Evolutionary conservation across 2,797 vertebrate genomes (phyloP), one percentile per base, ranked within the genome.

Genomic region (Anguilla obscura): DNA sequence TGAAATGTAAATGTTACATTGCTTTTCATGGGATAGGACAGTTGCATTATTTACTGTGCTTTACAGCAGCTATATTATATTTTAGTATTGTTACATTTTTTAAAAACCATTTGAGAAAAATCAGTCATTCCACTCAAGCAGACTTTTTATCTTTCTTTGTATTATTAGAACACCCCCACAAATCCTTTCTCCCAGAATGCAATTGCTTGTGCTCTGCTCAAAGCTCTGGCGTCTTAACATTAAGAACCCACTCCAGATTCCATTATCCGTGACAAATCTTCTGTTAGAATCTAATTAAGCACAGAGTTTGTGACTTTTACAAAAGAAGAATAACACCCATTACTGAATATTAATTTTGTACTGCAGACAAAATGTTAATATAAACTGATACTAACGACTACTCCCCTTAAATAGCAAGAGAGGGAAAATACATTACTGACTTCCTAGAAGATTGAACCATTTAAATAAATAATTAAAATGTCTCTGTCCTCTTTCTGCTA

Each of bases 281-380:
- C 54, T 27, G 58, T 84, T 45, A 87, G 80, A 54, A 84, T 50
- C 79, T 84, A 84, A 63, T 84, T 87, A 79, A 58, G 56, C 58
- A 27, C 56, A 52, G 56, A 48, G n/a, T 84, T 30, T 87, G 21
- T 60, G 30, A 66, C 86, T 84, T 84, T 84, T 58, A 27, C 58
- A 58, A n/a, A 69, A 58, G 21, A 60, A 40, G 84, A 84, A 60
- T 9, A 80, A 24, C n/a, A 60, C 60, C 40, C 14, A 69, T 48
- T 56, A 82, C 24, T 87, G 56, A 83, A 82, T 63, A 83, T 83
- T 58, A 48, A 50, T 87, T 48, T 40, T 80, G 30, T 36, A 3
- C 24, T 36, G 27, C 33, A 74, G 74, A 87, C 48, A 87, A 79
- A 45, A 40, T 30, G 56, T 14, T 40, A 63, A 87, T 45, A 4